Conservation (phyloP, 92 coral and sea anemone genomes). For the Heteractis magnifica region DNA sequence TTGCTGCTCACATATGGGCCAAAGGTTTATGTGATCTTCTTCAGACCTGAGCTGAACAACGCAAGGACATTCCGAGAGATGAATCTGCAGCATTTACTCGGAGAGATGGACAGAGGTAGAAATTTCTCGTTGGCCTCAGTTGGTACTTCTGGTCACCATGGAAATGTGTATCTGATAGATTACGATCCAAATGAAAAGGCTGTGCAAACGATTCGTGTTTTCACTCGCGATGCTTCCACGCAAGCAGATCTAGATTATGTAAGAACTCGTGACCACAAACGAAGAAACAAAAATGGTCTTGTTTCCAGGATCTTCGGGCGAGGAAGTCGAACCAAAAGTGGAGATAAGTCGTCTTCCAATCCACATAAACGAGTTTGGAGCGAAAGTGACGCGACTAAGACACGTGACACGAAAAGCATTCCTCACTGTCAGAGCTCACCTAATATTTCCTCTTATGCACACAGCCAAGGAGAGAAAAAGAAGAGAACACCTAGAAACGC, state of each 20-base stretch:
- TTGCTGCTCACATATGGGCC: constrained; percentile 67
- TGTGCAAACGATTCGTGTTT: constrained; percentile 26
- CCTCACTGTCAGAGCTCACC: neutral
- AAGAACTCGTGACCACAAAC: neutral
- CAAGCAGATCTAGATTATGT: constrained; percentile 25
- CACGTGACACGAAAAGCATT: neutral
- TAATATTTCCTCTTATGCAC: neutral
- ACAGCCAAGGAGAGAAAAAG: neutral
- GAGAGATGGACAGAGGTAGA: neutral
- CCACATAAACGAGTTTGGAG: constrained; percentile 4
- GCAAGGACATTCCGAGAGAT: constrained; percentile 39
- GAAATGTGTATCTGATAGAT: constrained; percentile 50
- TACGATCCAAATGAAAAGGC: constrained; percentile 56
- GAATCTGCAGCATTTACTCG: constrained; percentile 41
- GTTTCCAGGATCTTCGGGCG: constrained; percentile 14
- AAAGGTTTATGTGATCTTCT: constrained; percentile 49
- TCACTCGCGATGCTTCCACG: constrained; percentile 21
- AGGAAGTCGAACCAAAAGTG: constrained; percentile 13
- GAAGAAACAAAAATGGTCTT: constrained; percentile 10
- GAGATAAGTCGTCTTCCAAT: neutral
- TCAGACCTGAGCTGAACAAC: constrained; percentile 58
- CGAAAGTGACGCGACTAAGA: constrained; percentile 16
- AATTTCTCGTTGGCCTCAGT: constrained; percentile 23
- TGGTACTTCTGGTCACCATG: constrained; percentile 25
- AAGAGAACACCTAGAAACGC: neutral